Evolutionary conservation across 2,797 vertebrate genomes (phyloP), one percentile per base, ranked within the genome.

Genomic region (Alca torda): DNA sequence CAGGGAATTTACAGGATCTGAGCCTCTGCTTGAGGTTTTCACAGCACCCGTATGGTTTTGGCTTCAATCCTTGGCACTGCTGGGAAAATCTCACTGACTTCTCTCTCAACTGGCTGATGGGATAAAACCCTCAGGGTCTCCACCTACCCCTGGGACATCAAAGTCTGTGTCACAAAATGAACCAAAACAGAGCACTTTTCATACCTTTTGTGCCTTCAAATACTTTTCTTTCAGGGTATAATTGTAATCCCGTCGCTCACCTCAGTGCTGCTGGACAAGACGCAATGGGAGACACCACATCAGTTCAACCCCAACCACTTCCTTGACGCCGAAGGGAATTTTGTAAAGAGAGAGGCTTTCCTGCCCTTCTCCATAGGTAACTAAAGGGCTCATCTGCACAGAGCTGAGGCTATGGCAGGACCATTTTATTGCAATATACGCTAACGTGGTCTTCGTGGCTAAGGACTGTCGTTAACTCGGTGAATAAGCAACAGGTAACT

Each of bases 221-320:
- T 91, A 28, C 60, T 92, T 96, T 72, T 77, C 17, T 94, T 90
- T 2, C 93, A 98, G 98, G 98, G 98, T 39, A 98, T 98, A 4
- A 97, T 97, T 5, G 98, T 98, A 74, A 97, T 98, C 73, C 98
- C 98, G 0, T 95, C 98, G 0, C 97, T 98, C 39, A 98, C 97
- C 31, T 98, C 98, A 0, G 98, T 98, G 84, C 97, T 98, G 45
- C 96, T 98, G 83, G 98, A 98, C 54, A 95, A 97, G 87, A 97
- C 96, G 0, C 98, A 98, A 39, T 98, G 98, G 98, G 97, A 97
- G 79, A 98, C 97, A 9, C 98, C 98, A 7, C 64, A 74, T 30
- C 88, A 98, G 59, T 98, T 98, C 96, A 98, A 98, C 72, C 98
- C 98, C 1, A 96, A 96, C 75, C 98, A 98, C 84, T 98, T 98